These are phyloP conservation scores for Chaetogeoica ovagalla DNA, from an alignment of 2,888 invertebrate species.

Conservation along the genomic window DNA sequence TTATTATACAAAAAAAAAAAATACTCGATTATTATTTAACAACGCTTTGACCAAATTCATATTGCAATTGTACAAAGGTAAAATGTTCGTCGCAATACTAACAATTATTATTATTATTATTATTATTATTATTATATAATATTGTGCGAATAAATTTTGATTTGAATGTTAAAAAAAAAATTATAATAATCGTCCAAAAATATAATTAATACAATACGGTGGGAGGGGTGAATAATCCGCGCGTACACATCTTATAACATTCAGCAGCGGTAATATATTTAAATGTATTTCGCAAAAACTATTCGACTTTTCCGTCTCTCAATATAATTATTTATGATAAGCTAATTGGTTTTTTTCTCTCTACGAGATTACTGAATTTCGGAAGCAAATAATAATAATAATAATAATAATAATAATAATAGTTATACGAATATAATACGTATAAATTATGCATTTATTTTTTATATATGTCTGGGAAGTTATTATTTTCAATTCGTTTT, in stretches of 20 bases:
- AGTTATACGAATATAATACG: not conserved
- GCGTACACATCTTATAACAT: not conserved
- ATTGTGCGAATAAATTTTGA: not conserved
- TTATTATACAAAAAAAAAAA: not conserved
- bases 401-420: constrained; percentile 5
- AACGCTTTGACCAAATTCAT: not conserved
- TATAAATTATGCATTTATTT: too few species aligned
- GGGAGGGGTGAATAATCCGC: too few species aligned
- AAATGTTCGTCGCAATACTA: not conserved
- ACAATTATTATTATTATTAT: not conserved
- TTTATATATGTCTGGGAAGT: not conserved
- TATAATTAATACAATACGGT: not conserved
- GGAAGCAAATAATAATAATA: not conserved
- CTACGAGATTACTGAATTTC: not conserved
- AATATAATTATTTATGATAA: constrained; percentile 31
- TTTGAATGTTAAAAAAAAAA: not conserved
- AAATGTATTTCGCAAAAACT: constrained; percentile 7
- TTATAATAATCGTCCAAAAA: not conserved
- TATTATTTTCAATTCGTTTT: constrained; percentile 31
- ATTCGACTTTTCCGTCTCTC: constrained; percentile 10
- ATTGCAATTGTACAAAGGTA: not conserved
- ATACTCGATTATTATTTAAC: not conserved
- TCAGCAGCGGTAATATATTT: not conserved
- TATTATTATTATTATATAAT: too few species aligned
- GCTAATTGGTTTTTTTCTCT: not conserved